Conservation (phyloP, 1,140 invertebrate genomes). For the Formica selysi region DNA sequence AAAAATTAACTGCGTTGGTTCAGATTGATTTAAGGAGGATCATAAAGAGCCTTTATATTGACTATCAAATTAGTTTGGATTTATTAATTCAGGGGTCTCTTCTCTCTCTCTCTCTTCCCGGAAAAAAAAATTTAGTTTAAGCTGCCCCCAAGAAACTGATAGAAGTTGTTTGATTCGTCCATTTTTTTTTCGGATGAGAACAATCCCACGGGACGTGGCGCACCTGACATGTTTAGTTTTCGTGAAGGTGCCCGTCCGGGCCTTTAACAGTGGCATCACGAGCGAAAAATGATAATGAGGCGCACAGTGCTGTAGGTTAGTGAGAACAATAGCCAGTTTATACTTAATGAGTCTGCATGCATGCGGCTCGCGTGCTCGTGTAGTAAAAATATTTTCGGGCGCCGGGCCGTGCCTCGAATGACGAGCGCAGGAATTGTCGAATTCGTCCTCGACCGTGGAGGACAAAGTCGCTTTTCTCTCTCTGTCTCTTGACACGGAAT, state of each 20-base stretch:
- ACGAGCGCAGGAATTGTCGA: conserved; percentile 33
- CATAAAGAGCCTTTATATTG: not conserved
- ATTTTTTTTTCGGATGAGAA: not conserved
- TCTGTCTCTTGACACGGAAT: not conserved
- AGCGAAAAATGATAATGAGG: conserved; percentile 76
- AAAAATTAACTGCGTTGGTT: not conserved
- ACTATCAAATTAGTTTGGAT: not conserved
- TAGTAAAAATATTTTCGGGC: conserved; percentile 56
- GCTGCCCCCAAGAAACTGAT: not conserved
- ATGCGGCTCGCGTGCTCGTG: conserved; percentile 59
- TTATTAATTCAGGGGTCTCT: not conserved
- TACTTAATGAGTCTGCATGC: conserved; percentile 51
- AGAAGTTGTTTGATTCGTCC: not conserved
- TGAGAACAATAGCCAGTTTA: conserved; percentile 78
- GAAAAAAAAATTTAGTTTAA: not conserved
- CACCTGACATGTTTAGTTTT: not conserved
- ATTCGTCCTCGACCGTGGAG: conserved; percentile 58
- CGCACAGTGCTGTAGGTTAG: conserved; percentile 79
- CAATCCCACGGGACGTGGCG: not conserved
- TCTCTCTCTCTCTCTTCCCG: no score
- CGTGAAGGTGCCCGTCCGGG: not conserved
- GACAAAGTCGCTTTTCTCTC: not conserved
- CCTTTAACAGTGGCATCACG: conserved; percentile 72
- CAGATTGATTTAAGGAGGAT: not conserved
- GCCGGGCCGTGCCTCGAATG: conserved; percentile 47